Evolutionary conservation across 2,888 invertebrate genomes (phyloP), one percentile per base, ranked within the genome.

Genomic region (Drymonia ruficornis): DNA sequence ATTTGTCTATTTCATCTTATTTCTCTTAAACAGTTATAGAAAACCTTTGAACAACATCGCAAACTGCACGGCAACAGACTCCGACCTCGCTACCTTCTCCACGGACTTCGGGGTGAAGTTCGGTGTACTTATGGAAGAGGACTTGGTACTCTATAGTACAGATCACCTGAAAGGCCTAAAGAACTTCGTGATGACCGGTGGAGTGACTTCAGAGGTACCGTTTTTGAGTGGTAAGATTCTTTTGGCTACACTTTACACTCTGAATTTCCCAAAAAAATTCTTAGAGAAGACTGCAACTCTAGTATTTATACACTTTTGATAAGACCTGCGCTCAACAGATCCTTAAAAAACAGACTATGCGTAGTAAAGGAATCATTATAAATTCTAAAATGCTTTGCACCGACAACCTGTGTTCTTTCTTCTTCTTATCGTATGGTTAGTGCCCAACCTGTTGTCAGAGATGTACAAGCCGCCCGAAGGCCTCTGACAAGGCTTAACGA

Each of bases 81-180:
- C 74, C 0, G 74, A 70, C 0, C 53, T 74, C 5, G 67, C 63
- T 4, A 70, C 72, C 12, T 91, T 91, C 60, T 70, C 72, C 0
- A 80, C 89, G 0, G 90, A 91, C 59, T 90, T 91, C 15, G 89
- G 86, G 1, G 86, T 88, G 0, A 80, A 78, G 0, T 89, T 91
- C 59, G 78, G 77, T 0, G 52, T 86, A 1, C 59, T 89, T 4
- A 83, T 81, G 80, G 84, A 84, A 12, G 87, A 89, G 40, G 90
- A 91, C 45, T 54, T 91, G 15, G 70, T 87, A 0, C 55, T 85
- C 0, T 69, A 67, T 2, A 71, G 72, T n/a, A 43, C 58, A 1
- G 63, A 72, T 7, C 62, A 72, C 3, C 19, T 79, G 46, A 67
- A 69, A 38, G 74, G 56, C 0, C 50, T 80, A 18, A 81, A 75